These are phyloP conservation scores for Cataglyphis livida DNA, from an alignment of 2,888 invertebrate genomes.

Conservation along the genomic window DNA sequence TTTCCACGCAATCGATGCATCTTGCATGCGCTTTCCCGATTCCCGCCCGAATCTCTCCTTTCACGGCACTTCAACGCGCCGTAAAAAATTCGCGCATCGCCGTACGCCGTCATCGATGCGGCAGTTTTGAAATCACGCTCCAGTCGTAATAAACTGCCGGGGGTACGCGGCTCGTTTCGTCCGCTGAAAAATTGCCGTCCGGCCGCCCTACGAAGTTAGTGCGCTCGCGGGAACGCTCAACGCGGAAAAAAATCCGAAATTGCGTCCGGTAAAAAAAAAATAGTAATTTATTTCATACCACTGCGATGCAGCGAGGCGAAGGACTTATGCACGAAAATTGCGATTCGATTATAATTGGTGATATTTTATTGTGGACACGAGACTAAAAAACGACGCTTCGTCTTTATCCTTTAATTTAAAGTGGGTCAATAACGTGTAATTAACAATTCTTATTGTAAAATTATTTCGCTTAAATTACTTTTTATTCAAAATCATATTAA, in stretches of 20 bases:
- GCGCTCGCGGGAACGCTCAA: slow-evolving; percentile 45
- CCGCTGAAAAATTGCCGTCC: slow-evolving; percentile 47
- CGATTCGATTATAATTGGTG: slow-evolving; percentile 41
- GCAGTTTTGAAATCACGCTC: slow-evolving; percentile 53
- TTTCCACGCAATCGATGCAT: slow-evolving; percentile 2
- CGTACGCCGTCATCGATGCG: slow-evolving; percentile 48
- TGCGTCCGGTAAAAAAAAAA: slow-evolving; percentile 28
- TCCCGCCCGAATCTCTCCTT: slow-evolving; percentile 10
- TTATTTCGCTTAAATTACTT: not conserved
- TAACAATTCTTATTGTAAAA: not conserved
- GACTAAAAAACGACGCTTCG: not conserved
- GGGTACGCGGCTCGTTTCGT: slow-evolving; percentile 42
- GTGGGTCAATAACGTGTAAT: not conserved
- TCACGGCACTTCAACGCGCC: slow-evolving; percentile 34
- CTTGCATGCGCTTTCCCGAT: not conserved
- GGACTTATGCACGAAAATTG: slow-evolving; percentile 38
- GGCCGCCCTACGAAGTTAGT: slow-evolving; percentile 39
- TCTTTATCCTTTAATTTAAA: not conserved
- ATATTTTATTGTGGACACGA: slow-evolving; percentile 20
- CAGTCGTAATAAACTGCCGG: slow-evolving; percentile 43
- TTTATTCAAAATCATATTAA: not conserved
- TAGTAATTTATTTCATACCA: slow-evolving; percentile 46
- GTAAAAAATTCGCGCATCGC: slow-evolving; percentile 20
- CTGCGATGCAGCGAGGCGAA: slow-evolving; percentile 22
- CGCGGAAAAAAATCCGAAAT: slow-evolving; percentile 44